Evolutionary conservation across 2,797 vertebrate species (phyloP).

Genomic region (Hippopotamyrus pictus): DNA sequence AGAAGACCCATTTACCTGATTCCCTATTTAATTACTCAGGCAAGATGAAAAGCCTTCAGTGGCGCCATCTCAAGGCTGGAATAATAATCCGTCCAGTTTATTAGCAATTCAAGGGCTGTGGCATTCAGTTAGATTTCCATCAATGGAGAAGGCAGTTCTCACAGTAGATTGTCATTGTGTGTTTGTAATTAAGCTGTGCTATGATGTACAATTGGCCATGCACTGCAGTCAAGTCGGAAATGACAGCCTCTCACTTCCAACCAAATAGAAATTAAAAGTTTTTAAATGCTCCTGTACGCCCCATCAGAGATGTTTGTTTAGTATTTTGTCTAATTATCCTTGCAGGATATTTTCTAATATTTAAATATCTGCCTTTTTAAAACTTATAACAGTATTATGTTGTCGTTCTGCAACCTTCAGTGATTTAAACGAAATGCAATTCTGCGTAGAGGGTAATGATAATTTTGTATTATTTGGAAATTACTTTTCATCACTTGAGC

Average conservation of each 20-base stretch:
- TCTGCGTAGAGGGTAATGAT: neutral
- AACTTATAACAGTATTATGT: neutral
- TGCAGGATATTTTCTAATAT: neutral
- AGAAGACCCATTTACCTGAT: neutral
- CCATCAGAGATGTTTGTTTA: neutral
- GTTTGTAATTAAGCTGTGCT: slow-evolving; percentile 17
- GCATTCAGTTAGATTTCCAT: neutral
- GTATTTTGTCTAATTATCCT: neutral
- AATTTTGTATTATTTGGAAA: neutral
- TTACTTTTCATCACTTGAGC: slow-evolving; percentile 1
- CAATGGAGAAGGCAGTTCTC: neutral
- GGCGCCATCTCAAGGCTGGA: neutral
- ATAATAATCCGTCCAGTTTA: slow-evolving; percentile 4
- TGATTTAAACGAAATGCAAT: neutral
- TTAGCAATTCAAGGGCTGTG: neutral
- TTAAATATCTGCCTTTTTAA: neutral
- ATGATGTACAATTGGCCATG: slow-evolving; percentile 14
- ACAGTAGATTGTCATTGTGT: slow-evolving; percentile 2
- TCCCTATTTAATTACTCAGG: slow-evolving; percentile 12
- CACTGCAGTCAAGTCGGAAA: neutral
- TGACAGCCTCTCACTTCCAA: neutral
- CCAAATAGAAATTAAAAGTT: neutral
- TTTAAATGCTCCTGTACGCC: neutral
- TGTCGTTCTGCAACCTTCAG: neutral
- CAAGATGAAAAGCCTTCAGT: slow-evolving; percentile 6